Percentiles rank a stretch among this genome's conserved stretches.
phyloP scores from a whole-genome alignment of 2,888 invertebrate species.

The Agriopis marginaria region DNA sequence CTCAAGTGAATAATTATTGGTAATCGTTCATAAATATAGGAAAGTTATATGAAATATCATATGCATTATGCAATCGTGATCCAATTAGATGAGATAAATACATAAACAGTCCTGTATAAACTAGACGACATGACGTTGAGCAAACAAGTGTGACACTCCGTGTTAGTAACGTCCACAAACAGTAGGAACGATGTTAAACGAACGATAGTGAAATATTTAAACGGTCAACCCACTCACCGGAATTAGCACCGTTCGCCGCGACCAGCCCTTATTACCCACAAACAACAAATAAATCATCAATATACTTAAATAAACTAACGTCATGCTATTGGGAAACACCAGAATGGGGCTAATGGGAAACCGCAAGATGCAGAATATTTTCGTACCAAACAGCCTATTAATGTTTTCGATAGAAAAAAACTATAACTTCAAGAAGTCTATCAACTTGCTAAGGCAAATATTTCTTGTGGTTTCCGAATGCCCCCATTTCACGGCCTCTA shows the following conservation, averaged over 20 bases:
- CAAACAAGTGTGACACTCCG: conserved; percentile 35
- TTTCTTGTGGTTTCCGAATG: conserved; percentile 10
- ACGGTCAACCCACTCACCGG: conserved; percentile 78
- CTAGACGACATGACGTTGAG: conserved; percentile 26
- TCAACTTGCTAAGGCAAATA: background rate
- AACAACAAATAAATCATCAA: conserved; percentile 69
- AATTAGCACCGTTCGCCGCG: conserved; percentile 70
- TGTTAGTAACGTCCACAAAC: conserved; percentile 67
- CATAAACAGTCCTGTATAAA: conserved; percentile 20
- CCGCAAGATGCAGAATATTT: conserved; percentile 2
- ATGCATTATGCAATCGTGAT: conserved; percentile 18
- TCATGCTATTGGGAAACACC: conserved; percentile 51
- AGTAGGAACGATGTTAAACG: conserved; percentile 55
- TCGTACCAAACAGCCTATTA: background rate
- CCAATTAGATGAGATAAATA: conserved; percentile 31
- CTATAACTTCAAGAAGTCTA: background rate
- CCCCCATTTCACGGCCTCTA: conserved; percentile 6
- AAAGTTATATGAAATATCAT: conserved; percentile 2
- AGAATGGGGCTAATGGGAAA: conserved; percentile 24
- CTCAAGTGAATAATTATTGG: conserved; percentile 4
- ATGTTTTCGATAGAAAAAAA: background rate
- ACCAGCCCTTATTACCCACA: conserved; percentile 79
- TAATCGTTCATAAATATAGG: background rate
- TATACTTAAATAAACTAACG: conserved; percentile 57
- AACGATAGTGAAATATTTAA: conserved; percentile 61